phyloP scores from a whole-genome alignment of 1,140 invertebrate genomes.

The Ectropis grisescens region DNA sequence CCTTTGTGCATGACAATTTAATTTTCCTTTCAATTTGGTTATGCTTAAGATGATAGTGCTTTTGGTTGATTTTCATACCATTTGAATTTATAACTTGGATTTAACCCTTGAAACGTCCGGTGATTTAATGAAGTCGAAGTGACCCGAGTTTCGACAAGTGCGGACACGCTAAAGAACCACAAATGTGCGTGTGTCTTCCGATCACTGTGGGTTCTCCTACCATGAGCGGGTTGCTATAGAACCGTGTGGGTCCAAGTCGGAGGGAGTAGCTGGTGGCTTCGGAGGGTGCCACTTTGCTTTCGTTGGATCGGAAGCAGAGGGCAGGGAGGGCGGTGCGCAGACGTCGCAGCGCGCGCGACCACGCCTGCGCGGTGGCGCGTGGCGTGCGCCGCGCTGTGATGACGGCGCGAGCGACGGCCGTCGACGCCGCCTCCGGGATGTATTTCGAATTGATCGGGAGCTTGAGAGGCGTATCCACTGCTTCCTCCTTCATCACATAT shows the following conservation, averaged over 20 bases:
- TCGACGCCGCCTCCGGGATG: conserved; percentile 33
- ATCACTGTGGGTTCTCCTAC: too few relatives aligned
- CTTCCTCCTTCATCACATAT: conserved; percentile 25
- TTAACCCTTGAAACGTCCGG: too few relatives aligned
- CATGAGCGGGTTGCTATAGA: conserved; percentile 47
- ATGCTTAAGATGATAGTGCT: too few relatives aligned
- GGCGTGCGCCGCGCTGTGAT: conserved; percentile 18
- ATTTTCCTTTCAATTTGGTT: too few relatives aligned
- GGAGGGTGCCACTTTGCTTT: conserved; percentile 38
- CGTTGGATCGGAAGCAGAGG: conserved; percentile 32
- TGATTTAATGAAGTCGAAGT: too few relatives aligned
- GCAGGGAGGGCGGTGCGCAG: conserved; percentile 29
- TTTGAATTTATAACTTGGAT: too few relatives aligned
- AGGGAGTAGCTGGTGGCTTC: conserved; percentile 31
- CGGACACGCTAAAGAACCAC: too few relatives aligned
- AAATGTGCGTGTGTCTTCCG: too few relatives aligned
- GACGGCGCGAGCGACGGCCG: conserved; percentile 23
- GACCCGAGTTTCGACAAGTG: too few relatives aligned
- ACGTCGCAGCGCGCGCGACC: conserved; percentile 20
- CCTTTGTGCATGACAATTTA: too few relatives aligned
- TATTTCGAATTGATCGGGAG: conserved; percentile 33
- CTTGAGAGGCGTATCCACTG: conserved; percentile 27
- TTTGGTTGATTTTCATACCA: too few relatives aligned
- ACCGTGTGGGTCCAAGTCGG: conserved; percentile 27
- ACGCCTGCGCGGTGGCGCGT: conserved; percentile 10